Base-by-base conservation (phyloP, 2,797 vertebrate species). In the Chrysocyon brachyurus region DNA sequence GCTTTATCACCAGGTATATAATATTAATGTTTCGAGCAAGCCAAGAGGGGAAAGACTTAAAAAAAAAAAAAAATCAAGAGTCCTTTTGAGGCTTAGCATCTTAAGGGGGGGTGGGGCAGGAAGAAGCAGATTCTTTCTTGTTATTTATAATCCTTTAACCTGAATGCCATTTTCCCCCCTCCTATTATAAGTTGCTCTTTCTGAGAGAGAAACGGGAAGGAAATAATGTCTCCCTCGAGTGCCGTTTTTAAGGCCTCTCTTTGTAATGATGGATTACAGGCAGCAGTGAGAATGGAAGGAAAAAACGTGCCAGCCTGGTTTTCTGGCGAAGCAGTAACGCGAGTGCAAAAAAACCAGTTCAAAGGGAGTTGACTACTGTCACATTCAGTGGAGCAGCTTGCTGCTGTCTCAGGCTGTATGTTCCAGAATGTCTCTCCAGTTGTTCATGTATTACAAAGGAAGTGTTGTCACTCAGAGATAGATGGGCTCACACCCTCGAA, bases 1-100 rank as follows among this genome's bases (percentile, higher is more conserved):
- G 63, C 95, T 98, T 98, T 96, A 98, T 97, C 91, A 98, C 77
- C 85, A n/a, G 75, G 59, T 52, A 96, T 95, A 96, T 57, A 90
- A 87, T 72, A 95, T 77, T 86, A 87, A 96, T 92, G 92, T 91
- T 96, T 84, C 96, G 70, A 89, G 68, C 4, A 10, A 84, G 94
- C 95, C 81, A 91, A 93, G 19, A n/a, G 57, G 54, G 56, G 93
- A 79, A 92, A 96, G 87, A 26, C 56, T 97, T 12, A 63, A 64
- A 94, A 84, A 63, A 63, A 36, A 36, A 36, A 26, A 28, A 77
- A 70, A 68, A 52, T 12, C 75, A 85, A 97, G 97, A 97, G 98
- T 94, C 57, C 46, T 97, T 97, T 94, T 17, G 63, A 92, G 77
- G 40, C 73, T 97, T 90, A 90, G 64, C 61, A 92, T 88, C 87